Evolutionary conservation across 2,888 invertebrate species (phyloP), one percentile per base, ranked within the genome.

Genomic region (Argynnis bischoffii): DNA sequence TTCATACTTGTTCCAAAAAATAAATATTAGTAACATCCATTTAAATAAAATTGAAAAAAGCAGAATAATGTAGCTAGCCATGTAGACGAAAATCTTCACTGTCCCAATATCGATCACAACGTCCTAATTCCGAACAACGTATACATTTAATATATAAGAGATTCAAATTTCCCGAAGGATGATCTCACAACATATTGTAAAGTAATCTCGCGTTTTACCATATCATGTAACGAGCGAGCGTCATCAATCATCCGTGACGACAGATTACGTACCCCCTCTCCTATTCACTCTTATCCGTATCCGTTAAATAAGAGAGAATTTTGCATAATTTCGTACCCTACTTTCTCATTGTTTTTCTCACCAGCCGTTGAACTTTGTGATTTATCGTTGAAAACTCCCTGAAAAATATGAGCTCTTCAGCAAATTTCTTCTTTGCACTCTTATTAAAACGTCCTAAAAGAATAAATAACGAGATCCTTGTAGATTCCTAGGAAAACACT

Each of bases 261-360:
- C 79, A 79, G 82, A 82, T 82, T 80, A 79, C 81, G 79, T 79
- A 77, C 77, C 76, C 74, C 72, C 72, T 72, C 71, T 74, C 11
- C 35, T 41, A 41, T 70, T 72, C 77, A 64, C 69, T 72, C 64
- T 69, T 70, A 75, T 69, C 73, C 72, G 69, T 68, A 65, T 75
- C 76, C 73, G 70, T 71, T 72, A 69, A 76, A 74, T 69, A 68
- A 72, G 69, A 76, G 71, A 70, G 74, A 75, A 77, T 80, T 77
- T 77, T 64, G 65, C 61, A 69, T 66, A 71, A 73, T 71, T 74
- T 66, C 72, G 60, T 66, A 59, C 69, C 60, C 69, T 48, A 64
- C 69, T 70, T 69, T 67, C 74, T 76, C 76, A 77, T 77, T 79
- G 77, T 71, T 67, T 72, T 65, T 69, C 55, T 50, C 66, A 51